Percentiles rank a stretch among this genome's conserved stretches.
Evolutionary conservation across 1,140 invertebrate genomes (phyloP).

Genomic region (Hyphantria cunea): DNA sequence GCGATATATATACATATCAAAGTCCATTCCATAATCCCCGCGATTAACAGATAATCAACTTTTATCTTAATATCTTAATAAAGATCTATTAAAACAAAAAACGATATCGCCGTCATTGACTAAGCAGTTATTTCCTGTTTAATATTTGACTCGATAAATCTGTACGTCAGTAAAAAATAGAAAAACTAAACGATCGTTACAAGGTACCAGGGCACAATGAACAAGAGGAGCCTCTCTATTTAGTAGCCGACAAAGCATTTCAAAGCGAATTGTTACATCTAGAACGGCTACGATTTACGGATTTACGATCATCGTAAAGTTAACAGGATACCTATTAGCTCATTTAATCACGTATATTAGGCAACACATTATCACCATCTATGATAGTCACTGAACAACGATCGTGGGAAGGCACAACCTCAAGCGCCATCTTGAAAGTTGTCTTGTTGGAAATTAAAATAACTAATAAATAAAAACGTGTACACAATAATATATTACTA

Average conservation of each 20-base stretch:
- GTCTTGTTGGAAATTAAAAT: no score
- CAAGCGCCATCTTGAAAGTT: no score
- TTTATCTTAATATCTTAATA: neutral
- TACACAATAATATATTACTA: no score
- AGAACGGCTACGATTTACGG: slow-evolving; percentile 18
- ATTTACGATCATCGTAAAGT: slow-evolving; percentile 29
- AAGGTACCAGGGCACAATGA: slow-evolving; percentile 16
- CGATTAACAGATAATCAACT: no score
- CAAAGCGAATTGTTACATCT: slow-evolving; percentile 30
- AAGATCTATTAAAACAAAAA: slow-evolving; percentile 15
- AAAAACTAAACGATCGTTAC: slow-evolving; percentile 27
- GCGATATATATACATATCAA: no score
- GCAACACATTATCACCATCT: no score
- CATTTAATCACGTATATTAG: no score
- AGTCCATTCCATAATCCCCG: no score
- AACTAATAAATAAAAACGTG: no score
- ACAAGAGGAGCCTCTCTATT: slow-evolving; percentile 30
- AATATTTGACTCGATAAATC: slow-evolving; percentile 33
- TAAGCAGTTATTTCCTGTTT: slow-evolving; percentile 30
- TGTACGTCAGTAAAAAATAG: slow-evolving; percentile 21
- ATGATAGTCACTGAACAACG: no score
- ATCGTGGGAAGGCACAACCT: no score
- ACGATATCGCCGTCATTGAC: slow-evolving; percentile 13
- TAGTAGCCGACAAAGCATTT: slow-evolving; percentile 37
- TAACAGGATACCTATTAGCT: slow-evolving; percentile 12